Conservation (phyloP, 2,888 invertebrate genomes). For the Eupithecia exiguata region DNA sequence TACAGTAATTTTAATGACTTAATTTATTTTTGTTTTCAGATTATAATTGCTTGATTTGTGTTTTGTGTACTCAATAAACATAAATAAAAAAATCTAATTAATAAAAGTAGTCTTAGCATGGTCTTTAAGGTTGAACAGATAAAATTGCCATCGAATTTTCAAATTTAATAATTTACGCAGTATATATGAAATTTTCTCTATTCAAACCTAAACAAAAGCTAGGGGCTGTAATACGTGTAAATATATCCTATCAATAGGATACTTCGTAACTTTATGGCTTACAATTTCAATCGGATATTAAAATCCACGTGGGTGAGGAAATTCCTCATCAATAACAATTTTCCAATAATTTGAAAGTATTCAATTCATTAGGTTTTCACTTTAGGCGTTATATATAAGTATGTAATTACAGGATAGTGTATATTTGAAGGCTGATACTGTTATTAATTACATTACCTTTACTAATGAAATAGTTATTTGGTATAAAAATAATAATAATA, state of each 20-base stretch:
- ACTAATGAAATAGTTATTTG: too few relatives aligned
- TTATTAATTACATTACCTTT: neutral
- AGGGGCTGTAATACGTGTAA: neutral
- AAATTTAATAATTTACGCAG: neutral
- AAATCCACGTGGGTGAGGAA: constrained; percentile 60
- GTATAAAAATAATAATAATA: too few relatives aligned
- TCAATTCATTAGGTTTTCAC: constrained; percentile 66
- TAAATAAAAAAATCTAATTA: too few relatives aligned
- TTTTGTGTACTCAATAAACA: too few relatives aligned
- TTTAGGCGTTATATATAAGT: constrained; percentile 31
- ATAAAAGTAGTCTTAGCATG: neutral
- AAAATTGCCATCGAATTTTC: neutral
- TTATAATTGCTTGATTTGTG: too few relatives aligned
- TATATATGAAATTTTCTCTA: neutral
- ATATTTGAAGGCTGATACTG: neutral
- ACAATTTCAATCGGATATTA: constrained; percentile 56
- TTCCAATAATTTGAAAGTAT: constrained; percentile 61
- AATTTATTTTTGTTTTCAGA: too few relatives aligned
- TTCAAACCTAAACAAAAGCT: neutral
- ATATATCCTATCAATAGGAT: neutral
- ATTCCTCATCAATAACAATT: constrained; percentile 77
- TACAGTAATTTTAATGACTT: too few relatives aligned
- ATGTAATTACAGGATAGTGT: neutral
- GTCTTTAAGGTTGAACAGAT: neutral
- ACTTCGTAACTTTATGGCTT: constrained; percentile 17